Evolutionary conservation across 2,888 invertebrate species (phyloP), one percentile per base, ranked within the genome.

Genomic region (Dinocampus coccinellae): DNA sequence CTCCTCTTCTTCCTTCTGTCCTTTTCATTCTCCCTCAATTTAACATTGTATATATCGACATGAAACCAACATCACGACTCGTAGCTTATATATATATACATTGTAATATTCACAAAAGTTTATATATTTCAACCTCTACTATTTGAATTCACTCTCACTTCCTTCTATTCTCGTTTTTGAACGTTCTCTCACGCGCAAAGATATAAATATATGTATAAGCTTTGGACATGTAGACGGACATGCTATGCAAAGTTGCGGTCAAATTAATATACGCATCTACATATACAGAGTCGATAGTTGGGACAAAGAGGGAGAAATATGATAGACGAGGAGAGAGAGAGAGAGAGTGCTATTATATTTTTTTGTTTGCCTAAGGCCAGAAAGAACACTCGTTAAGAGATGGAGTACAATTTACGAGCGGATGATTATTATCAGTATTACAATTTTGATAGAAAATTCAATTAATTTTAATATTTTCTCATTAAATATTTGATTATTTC

Each of bases 241-340:
- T 61, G 53, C 61, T 53, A 16, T 33, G 24, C 13, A n/a, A 64
- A 70, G 39, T 33, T 34, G 47, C 47, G 64, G 57, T 47, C 64
- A 70, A 64, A 70, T 70, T 70, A 70, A 70, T 64, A 65, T 58
- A 20, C 55, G 34, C 26, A 11, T 39, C 3, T 39, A n/a, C n/a
- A 39, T n/a, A 39, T 13, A 13, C 3, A 36, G 7, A 6, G 39
- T 39, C 11, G 39, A n/a, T n/a, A 3, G n/a, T 39, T 3, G 2
- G 39, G 39, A n/a, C n/a, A n/a, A 39, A 39, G n/a, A 39, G 39
- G 6, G n/a, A 39, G n/a, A 39, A n/a, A 13, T 13, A 4, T 3
- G 13, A 3, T 39, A 4, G 39, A 42, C 22, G 16, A 26, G 11
- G 22, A 39, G 16, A 10, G 58, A 13, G 13, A 16, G n/a, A 16